These are phyloP conservation scores for Mermis nigrescens DNA, from an alignment of 2,888 invertebrate genomes.

Conservation along the genomic window DNA sequence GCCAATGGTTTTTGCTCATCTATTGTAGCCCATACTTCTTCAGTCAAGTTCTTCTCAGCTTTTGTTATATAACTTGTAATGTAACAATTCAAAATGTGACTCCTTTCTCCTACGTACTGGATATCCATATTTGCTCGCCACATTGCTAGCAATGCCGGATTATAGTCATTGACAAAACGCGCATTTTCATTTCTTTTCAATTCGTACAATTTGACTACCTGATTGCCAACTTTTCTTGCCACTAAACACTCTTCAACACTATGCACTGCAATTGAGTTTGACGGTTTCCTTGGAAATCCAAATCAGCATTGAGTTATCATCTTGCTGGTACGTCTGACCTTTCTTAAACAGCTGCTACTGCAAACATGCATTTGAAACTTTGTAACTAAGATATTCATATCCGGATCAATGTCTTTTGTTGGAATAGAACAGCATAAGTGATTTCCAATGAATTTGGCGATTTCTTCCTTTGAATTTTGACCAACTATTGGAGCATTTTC, in stretches of 20 bases:
- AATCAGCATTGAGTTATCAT: background rate
- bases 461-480: background rate
- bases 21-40: background rate
- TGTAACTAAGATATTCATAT: background rate
- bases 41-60: background rate
- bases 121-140: slow-evolving; percentile 11
- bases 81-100: background rate
- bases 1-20: background rate
- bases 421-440: slow-evolving; percentile 6
- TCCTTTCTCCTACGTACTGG: slow-evolving; percentile 7
- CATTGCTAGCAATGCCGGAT: slow-evolving; percentile 1
- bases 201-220: background rate
- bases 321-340: background rate
- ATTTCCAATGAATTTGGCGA: background rate
- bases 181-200: background rate
- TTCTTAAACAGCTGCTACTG: background rate
- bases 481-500: slow-evolving; percentile 1
- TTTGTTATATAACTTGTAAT: slow-evolving; percentile 7
- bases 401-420: background rate
- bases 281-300: slow-evolving; percentile 3
- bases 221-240: background rate
- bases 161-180: slow-evolving; percentile 6
- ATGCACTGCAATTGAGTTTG: background rate
- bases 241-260: background rate
- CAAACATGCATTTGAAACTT: slow-evolving; percentile 5